A percentile compares a stretch with the other conserved stretches of the same genome.
Evolutionary conservation across 1,140 invertebrate species (phyloP).

Genomic region (Himalopsyche phryganea): DNA sequence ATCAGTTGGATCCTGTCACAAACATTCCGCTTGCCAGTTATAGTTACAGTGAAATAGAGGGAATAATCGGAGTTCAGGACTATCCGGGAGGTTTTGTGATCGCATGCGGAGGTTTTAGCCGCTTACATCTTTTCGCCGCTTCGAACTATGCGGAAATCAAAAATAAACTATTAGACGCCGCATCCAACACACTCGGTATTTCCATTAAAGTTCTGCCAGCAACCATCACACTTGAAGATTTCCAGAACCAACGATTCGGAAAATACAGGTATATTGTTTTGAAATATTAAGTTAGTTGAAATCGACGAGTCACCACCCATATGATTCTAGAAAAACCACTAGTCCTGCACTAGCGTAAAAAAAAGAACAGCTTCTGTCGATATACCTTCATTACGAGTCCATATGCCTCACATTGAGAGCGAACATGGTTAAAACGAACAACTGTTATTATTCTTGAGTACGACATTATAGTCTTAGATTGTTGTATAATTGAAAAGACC

Average conservation of each 20-base stretch:
- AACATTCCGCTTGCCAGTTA: slow-evolving; percentile 81
- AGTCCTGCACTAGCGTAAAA: no score
- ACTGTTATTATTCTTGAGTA: no score
- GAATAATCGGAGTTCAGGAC: slow-evolving; percentile 60
- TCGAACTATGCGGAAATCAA: slow-evolving; percentile 81
- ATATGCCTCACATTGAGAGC: no score
- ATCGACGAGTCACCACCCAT: no score
- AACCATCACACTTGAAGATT: slow-evolving; percentile 80
- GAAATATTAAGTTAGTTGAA: background rate
- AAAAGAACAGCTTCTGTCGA: no score
- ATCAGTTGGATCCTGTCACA: slow-evolving; percentile 85
- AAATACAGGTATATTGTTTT: slow-evolving; percentile 69
- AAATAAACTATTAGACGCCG: slow-evolving; percentile 78
- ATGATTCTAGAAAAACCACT: no score
- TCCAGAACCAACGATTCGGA: slow-evolving; percentile 81
- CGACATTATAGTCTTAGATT: no score
- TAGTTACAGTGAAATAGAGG: slow-evolving; percentile 89
- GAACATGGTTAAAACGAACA: no score
- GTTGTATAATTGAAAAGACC: no score
- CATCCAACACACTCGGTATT: slow-evolving; percentile 75
- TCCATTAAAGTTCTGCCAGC: slow-evolving; percentile 79
- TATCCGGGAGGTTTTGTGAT: slow-evolving; percentile 82
- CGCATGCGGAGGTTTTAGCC: slow-evolving; percentile 80
- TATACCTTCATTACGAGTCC: no score
- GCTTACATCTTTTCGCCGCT: slow-evolving; percentile 85